phyloP scores from a whole-genome alignment of 2,797 vertebrate species.

The Spatula clypeata region DNA sequence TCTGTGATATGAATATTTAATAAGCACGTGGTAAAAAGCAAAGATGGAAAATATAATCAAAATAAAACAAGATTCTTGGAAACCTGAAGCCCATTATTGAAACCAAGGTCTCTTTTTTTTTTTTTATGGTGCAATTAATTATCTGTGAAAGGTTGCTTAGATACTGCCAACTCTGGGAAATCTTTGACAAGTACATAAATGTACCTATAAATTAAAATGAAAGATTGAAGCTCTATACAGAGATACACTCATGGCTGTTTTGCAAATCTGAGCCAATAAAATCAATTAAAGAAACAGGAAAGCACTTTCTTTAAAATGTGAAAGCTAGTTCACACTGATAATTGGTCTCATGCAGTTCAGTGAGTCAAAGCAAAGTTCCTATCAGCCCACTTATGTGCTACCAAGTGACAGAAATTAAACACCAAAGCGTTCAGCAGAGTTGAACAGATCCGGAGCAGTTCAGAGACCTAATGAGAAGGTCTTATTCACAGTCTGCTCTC shows the following conservation, averaged over 20 bases:
- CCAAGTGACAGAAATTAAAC: background rate
- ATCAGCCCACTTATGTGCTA: background rate
- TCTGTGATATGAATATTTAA: background rate
- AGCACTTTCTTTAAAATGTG: background rate
- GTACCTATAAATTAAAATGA: background rate
- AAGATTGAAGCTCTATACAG: background rate
- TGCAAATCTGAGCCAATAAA: background rate
- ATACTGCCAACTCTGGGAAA: background rate
- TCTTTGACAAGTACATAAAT: background rate
- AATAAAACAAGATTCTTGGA: background rate
- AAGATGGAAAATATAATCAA: rapidly evolving
- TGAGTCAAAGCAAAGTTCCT: background rate
- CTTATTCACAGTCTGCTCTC: background rate
- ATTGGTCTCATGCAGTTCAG: background rate
- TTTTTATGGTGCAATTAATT: background rate
- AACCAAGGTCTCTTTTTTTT: background rate
- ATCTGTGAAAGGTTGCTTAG: background rate
- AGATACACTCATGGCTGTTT: background rate
- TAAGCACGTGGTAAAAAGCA: background rate
- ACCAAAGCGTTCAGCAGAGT: background rate
- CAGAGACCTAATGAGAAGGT: no score
- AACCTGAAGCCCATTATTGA: background rate
- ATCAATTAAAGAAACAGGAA: background rate
- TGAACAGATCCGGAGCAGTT: background rate
- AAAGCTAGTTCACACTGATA: background rate